Evolutionary conservation across 2,888 invertebrate genomes (phyloP), one percentile per base, ranked within the genome.

Genomic region (Buathra laborator): DNA sequence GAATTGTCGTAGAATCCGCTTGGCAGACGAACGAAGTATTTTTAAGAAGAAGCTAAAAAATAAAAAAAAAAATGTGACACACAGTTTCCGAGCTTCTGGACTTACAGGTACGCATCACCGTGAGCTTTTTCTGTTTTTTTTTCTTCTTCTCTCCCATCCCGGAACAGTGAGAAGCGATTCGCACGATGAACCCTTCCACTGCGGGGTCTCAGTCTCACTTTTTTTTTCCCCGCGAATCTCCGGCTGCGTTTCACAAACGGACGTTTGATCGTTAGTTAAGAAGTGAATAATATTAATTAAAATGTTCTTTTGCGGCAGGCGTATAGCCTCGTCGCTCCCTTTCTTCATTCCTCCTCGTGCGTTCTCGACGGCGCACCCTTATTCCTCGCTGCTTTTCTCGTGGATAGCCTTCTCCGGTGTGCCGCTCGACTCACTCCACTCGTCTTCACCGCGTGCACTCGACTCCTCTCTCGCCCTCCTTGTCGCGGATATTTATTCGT

Each of bases 221-320:
- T 67, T 77, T 85, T 84, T 84, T 83, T 77, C 74, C 71, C 51
- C 56, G 75, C 68, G 82, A 85, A 83, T 85, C 83, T 68, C 66
- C 71, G 81, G 68, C 75, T 74, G 62, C 81, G 51, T 56, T 64
- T 86, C 85, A 81, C 87, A 88, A 89, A 86, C 88, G 89, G 84
- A 86, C 89, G 90, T 93, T 92, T 92, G 93, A 93, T 93, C 92
- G 91, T 92, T 89, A 87, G 90, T 90, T 90, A 91, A 91, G 91
- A 91, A 93, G 92, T 91, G 91, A 93, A 93, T 93, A 92, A 93
- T 93, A 92, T 93, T 94, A 94, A 94, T 93, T 93, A 93, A 93
- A 93, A 92, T 91, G 92, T 91, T 91, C 92, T 91, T 92, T 92
- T 88, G 90, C 90, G 89, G 83, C 79, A 24, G 24, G 75, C 51